Base-by-base conservation (phyloP, 2,888 invertebrate genomes). In the Zeuzera pyrina region DNA sequence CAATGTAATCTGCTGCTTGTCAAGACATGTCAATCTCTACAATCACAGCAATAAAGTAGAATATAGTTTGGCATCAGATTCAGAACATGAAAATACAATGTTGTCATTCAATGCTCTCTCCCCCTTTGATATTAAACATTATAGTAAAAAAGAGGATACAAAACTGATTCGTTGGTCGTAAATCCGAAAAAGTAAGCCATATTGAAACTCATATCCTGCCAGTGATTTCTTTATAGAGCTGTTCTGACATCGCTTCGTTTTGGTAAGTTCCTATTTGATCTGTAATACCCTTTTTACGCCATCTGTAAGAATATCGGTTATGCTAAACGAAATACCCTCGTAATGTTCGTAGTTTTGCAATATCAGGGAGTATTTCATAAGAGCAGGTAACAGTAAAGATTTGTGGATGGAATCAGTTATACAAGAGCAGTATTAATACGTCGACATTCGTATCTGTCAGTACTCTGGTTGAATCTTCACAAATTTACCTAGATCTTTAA, bases 91-190 rank as follows among this genome's bases (percentile, higher is more conserved):
- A 28, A 28, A 15, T 28, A 6, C 28, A n/a, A 8, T 10, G 28
- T 28, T 28, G 27, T 8, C 27, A 14, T 15, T 19, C 19, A 19
- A 8, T 19, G 5, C n/a, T n/a, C n/a, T 22, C 12, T 7, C 36
- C 38, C 39, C 38, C 34, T 43, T 41, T 41, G 42, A 50, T 48
- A 53, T 53, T 44, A 50, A 36, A 47, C 44, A 42, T 46, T 44
- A 41, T 47, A 44, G 47, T 25, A 42, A 43, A 38, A 36, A 29
- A 37, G 38, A 31, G 37, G 26, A 41, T 29, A 46, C 42, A 47
- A 43, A 42, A 41, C 42, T 39, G 32, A 42, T 46, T 40, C 39
- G 47, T 48, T 46, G 42, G 40, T 42, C 41, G 45, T 46, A 47
- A 51, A 47, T 40, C 45, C 28, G 39, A 41, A 46, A 46, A 49